phyloP scores from a whole-genome alignment of 2,888 invertebrate species.

The Steinernema hermaphroditum region DNA sequence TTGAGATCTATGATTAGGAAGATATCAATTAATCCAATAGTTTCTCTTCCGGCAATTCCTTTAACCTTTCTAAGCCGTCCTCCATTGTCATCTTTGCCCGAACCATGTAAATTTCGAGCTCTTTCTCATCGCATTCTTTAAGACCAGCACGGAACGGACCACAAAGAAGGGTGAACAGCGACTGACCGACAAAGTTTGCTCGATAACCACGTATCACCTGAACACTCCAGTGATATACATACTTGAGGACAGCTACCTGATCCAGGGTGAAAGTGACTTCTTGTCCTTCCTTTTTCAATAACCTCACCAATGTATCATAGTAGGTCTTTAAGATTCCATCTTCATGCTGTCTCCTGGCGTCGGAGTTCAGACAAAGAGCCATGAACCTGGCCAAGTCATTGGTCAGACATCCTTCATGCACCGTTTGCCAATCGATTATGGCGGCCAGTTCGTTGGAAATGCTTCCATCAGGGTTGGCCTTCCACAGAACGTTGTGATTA shows the following conservation, averaged over 20 bases:
- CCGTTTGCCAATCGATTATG: conserved; percentile 29
- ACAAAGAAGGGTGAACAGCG: background rate
- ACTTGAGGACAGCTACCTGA: background rate
- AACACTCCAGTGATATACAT: no score
- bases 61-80: background rate
- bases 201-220: conserved; percentile 2
- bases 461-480: background rate
- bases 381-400: background rate
- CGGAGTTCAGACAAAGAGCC: background rate
- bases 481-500: conserved; percentile 24
- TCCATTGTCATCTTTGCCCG: background rate
- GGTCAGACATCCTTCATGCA: conserved; percentile 29
- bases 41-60: conserved; percentile 16
- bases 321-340: background rate
- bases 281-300: background rate
- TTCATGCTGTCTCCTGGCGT: background rate
- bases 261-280: background rate
- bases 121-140: no score
- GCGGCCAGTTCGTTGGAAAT: conserved; percentile 20
- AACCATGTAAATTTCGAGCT: background rate
- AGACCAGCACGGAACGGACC: background rate
- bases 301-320: background rate
- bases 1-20: no score
- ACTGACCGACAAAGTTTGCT: background rate
- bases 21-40: no score